Conservation (phyloP, 1,140 invertebrate species). For the Ceratina australensis region DNA sequence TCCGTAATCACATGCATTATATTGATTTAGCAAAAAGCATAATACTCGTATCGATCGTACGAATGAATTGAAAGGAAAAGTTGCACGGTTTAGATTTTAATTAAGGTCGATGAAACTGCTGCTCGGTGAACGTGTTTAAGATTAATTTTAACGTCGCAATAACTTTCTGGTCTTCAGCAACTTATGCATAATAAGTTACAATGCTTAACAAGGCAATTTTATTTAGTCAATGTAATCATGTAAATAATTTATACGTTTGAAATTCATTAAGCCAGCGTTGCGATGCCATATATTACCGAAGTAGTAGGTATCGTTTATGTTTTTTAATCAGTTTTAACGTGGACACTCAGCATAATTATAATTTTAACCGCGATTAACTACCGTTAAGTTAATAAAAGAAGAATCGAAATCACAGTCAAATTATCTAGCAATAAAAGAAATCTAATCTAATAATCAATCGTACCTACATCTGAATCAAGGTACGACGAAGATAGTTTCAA, state of each 20-base stretch:
- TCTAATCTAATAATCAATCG: constrained; percentile 66
- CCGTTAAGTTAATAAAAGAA: constrained; percentile 44
- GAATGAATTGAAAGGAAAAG: constrained; percentile 3
- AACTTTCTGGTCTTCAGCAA: constrained; percentile 49
- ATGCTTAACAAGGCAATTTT: constrained; percentile 41
- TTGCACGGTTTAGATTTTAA: constrained; percentile 17
- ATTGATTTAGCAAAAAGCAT: constrained; percentile 32
- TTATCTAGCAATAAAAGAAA: constrained; percentile 73
- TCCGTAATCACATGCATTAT: constrained; percentile 10
- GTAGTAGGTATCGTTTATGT: constrained; percentile 22
- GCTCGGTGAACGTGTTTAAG: neutral
- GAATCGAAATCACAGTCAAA: constrained; percentile 69
- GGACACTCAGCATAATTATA: constrained; percentile 48
- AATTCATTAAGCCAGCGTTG: constrained; percentile 41
- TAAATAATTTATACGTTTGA: constrained; percentile 64
- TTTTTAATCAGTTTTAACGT: constrained; percentile 12
- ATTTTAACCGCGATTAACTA: constrained; percentile 24
- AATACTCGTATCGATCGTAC: constrained; percentile 14
- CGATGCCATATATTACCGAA: constrained; percentile 49
- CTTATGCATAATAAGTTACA: constrained; percentile 58
- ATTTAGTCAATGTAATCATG: constrained; percentile 49
- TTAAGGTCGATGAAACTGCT: constrained; percentile 4
- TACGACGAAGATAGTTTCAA: constrained; percentile 55
- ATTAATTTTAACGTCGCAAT: constrained; percentile 29
- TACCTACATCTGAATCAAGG: constrained; percentile 58